These are phyloP conservation scores for Pharmacophagus antenor DNA, from an alignment of 2,888 invertebrate genomes.

Conservation along the genomic window DNA sequence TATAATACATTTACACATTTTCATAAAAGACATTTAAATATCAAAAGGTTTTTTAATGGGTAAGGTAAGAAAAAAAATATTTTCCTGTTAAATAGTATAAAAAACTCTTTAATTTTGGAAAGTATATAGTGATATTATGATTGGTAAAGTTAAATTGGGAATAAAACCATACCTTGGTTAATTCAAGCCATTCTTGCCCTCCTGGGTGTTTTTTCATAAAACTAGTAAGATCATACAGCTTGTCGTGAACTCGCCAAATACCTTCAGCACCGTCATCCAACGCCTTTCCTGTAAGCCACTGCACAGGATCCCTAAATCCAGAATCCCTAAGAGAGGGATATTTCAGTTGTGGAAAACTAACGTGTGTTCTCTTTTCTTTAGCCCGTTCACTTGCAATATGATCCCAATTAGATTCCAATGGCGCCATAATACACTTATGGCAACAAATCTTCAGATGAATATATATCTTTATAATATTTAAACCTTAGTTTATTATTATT, in stretches of 20 bases:
- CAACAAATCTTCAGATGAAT: too few relatives aligned
- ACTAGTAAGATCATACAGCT: conserved; percentile 90
- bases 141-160: too few relatives aligned
- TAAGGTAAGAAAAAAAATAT: too few relatives aligned
- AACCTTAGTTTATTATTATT: too few relatives aligned
- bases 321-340: conserved; percentile 73
- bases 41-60: too few relatives aligned
- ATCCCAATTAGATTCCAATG: conserved; percentile 46
- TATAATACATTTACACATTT: too few relatives aligned
- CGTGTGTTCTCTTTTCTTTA: conserved; percentile 55
- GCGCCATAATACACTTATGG: conserved; percentile 45
- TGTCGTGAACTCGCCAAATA: conserved; percentile 88
- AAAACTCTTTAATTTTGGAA: too few relatives aligned
- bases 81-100: too few relatives aligned
- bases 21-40: too few relatives aligned
- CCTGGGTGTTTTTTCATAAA: conserved; percentile 93
- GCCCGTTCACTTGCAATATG: conserved; percentile 52
- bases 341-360: conserved; percentile 72
- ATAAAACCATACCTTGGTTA: conserved; percentile 79
- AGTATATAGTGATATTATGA: too few relatives aligned
- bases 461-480: too few relatives aligned
- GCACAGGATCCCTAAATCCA: conserved; percentile 51
- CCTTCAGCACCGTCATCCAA: conserved; percentile 87
- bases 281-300: conserved; percentile 84
- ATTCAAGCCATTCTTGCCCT: conserved; percentile 86